Percentiles rank a stretch among this genome's conserved stretches.
These are phyloP conservation scores for Narcine bancroftii DNA, from an alignment of 2,113 vertebrate genomes.

Conservation along the genomic window DNA sequence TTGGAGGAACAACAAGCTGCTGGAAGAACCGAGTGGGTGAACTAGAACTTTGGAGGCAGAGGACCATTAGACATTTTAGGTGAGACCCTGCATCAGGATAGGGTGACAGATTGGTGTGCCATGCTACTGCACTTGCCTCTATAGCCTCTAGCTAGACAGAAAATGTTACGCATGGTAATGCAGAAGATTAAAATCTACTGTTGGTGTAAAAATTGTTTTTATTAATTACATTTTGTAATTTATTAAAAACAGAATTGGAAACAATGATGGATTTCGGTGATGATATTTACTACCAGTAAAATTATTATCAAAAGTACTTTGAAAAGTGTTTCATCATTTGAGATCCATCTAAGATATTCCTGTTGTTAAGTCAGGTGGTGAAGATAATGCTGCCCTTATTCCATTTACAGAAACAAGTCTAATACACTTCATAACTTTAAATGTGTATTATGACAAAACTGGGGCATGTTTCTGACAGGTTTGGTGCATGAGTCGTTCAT, in stretches of 20 bases:
- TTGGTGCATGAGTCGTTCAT: conserved; percentile 2
- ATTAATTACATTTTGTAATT: background rate
- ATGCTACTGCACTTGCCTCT: background rate
- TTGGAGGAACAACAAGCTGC: too few relatives aligned
- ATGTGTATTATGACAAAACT: background rate
- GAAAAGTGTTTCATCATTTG: background rate
- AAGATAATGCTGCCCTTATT: conserved; percentile 13
- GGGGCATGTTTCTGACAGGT: background rate
- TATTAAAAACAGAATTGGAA: background rate
- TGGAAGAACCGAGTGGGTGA: too few relatives aligned
- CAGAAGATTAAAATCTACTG: background rate
- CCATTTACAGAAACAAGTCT: background rate
- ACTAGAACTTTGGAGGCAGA: too few relatives aligned
- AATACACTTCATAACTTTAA: conserved; percentile 16
- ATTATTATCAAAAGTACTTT: background rate
- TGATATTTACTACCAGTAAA: background rate
- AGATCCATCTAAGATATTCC: background rate
- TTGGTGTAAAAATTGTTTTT: too few relatives aligned
- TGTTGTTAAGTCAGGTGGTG: background rate
- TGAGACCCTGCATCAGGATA: too few relatives aligned
- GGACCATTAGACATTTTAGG: too few relatives aligned
- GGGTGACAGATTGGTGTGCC: background rate
- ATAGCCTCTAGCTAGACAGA: background rate
- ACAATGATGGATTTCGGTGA: background rate
- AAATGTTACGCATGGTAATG: background rate